phyloP scores from a whole-genome alignment of 2,113 vertebrate genomes.

The Spizaetus ornatus region DNA sequence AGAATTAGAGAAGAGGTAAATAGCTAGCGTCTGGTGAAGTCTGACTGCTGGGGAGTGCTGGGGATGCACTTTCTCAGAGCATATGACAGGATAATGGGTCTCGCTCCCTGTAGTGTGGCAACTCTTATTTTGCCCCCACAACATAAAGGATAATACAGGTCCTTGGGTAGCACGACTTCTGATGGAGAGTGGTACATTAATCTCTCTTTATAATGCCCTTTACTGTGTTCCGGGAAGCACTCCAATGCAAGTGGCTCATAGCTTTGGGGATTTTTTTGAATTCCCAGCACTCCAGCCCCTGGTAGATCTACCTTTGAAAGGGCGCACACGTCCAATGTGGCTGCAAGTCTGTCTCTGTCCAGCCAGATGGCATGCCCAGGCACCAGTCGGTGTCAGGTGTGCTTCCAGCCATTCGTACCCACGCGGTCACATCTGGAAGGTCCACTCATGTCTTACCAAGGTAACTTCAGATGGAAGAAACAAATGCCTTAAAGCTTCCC shows the following conservation, averaged over 20 bases:
- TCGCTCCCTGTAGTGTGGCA: neutral
- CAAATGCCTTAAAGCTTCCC: neutral
- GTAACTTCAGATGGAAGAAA: neutral
- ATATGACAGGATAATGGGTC: neutral
- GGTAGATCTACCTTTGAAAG: neutral
- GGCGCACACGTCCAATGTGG: rapidly evolving
- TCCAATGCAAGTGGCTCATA: neutral
- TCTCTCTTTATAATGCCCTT: neutral
- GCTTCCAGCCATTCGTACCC: neutral
- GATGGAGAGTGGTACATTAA: neutral
- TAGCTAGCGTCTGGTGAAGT: neutral
- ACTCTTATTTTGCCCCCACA: neutral
- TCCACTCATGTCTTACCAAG: neutral
- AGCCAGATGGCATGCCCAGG: neutral
- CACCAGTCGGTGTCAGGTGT: neutral
- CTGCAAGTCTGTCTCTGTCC: neutral
- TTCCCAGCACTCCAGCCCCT: neutral
- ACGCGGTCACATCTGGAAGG: neutral
- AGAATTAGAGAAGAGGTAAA: neutral
- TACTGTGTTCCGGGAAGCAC: neutral
- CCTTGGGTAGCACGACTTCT: neutral
- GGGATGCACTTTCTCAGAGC: neutral
- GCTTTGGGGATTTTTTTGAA: neutral
- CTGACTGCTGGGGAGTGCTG: neutral
- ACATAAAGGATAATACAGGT: neutral